Conservation (phyloP, 2,113 vertebrate genomes). For the Blennius ocellaris region DNA sequence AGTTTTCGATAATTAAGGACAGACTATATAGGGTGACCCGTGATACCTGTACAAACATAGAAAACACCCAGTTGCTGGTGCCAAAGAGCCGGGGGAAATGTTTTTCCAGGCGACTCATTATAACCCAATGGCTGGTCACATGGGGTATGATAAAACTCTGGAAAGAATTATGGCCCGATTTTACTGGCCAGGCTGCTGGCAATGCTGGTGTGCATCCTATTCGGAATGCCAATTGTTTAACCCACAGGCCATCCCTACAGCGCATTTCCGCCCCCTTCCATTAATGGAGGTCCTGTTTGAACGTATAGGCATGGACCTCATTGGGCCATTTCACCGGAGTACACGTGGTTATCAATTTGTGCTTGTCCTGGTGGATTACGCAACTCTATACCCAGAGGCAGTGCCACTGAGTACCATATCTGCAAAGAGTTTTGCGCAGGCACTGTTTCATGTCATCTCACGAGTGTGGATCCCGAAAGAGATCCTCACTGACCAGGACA, state of each 20-base stretch:
- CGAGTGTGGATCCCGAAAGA: too few species aligned
- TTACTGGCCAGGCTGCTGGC: not conserved
- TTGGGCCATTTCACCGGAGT: not conserved
- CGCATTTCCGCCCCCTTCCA: not conserved
- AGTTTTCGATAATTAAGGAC: too few species aligned
- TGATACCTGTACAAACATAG: not conserved
- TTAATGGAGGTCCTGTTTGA: not conserved
- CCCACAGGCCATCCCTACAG: not conserved
- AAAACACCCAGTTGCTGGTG: not conserved
- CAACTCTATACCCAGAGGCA: not conserved
- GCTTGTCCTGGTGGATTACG: not conserved
- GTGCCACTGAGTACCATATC: not conserved
- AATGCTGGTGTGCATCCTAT: not conserved
- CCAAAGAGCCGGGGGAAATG: not conserved
- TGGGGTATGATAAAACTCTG: too few species aligned
- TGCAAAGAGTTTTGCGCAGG: too few species aligned
- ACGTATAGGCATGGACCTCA: not conserved
- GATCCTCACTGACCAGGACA: too few species aligned
- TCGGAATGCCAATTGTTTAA: slow-evolving; percentile 1
- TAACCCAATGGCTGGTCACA: not conserved
- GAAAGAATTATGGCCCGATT: not conserved
- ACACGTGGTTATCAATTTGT: not conserved
- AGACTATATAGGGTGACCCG: too few species aligned
- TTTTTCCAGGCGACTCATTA: slow-evolving; percentile 3
- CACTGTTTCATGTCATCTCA: slow-evolving; percentile 6